Percentiles rank a stretch among this genome's conserved stretches.
Conservation (phyloP, 2,888 invertebrate species). For the Camptogramma bilineatum region DNA sequence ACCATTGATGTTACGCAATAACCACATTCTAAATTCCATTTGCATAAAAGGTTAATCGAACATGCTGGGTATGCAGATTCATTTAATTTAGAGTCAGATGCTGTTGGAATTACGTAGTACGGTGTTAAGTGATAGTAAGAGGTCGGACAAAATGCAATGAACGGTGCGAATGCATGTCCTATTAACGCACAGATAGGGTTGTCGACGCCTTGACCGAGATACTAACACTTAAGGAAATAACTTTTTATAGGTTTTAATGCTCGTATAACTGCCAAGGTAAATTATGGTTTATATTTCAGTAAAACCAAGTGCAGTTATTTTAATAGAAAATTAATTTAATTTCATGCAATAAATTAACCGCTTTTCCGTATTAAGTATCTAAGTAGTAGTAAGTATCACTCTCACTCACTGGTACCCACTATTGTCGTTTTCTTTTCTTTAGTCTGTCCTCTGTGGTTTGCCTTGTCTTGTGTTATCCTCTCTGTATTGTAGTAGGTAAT, state of each 20-base stretch:
- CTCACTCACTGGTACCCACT: too few relatives aligned
- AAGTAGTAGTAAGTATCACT: too few relatives aligned
- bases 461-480: too few relatives aligned
- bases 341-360: too few relatives aligned
- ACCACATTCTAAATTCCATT: constrained; percentile 49
- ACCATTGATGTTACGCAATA: constrained; percentile 47
- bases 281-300: neutral
- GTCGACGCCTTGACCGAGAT: constrained; percentile 3
- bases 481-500: too few relatives aligned
- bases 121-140: constrained; percentile 35
- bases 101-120: constrained; percentile 40
- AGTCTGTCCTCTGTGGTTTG: too few relatives aligned
- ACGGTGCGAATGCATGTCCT: constrained; percentile 47
- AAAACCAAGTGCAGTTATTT: neutral
- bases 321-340: too few relatives aligned
- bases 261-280: neutral
- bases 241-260: neutral
- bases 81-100: constrained; percentile 49
- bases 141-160: constrained; percentile 40
- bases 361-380: too few relatives aligned
- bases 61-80: constrained; percentile 50
- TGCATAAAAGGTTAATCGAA: constrained; percentile 55
- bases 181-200: constrained; percentile 31
- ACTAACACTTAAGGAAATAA: neutral
- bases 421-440: too few relatives aligned